A percentile compares a stretch with the other conserved stretches of the same genome.
Evolutionary conservation across 1,140 invertebrate genomes (phyloP).

Genomic region (Heliothis virescens): DNA sequence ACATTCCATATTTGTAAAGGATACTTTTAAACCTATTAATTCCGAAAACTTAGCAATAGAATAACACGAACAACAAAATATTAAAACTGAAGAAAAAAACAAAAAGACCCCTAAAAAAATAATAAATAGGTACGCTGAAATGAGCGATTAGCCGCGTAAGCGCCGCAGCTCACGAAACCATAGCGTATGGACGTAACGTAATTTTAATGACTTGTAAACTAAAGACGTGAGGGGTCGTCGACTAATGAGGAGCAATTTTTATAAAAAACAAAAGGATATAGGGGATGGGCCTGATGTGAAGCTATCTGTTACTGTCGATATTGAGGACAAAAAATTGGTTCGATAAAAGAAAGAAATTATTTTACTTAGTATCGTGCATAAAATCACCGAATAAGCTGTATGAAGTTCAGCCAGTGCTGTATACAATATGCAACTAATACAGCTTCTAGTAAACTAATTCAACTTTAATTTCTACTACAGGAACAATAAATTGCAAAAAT

Average conservation of each 20-base stretch:
- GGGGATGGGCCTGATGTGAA: background rate
- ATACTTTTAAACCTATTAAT: background rate
- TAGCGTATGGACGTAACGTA: slow-evolving; percentile 60
- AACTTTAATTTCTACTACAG: no score
- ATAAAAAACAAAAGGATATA: slow-evolving; percentile 16
- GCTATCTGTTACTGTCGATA: background rate
- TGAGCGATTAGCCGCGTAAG: slow-evolving; percentile 65
- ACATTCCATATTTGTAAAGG: background rate
- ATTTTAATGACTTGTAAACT: slow-evolving; percentile 69
- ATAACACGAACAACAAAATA: background rate
- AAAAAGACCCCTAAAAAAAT: slow-evolving; percentile 43
- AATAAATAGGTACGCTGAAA: slow-evolving; percentile 64
- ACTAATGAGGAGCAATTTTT: slow-evolving; percentile 30
- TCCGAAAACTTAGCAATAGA: background rate
- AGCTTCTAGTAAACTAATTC: no score
- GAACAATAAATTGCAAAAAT: no score
- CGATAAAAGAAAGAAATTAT: background rate
- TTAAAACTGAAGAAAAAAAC: background rate
- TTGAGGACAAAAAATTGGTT: background rate
- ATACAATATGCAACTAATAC: no score
- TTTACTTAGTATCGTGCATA: no score
- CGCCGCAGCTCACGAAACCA: slow-evolving; percentile 62
- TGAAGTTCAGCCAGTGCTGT: no score
- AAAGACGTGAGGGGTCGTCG: slow-evolving; percentile 10
- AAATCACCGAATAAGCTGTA: no score